Conservation (phyloP, 2,888 invertebrate species). For the Falcaria lacertinaria region DNA sequence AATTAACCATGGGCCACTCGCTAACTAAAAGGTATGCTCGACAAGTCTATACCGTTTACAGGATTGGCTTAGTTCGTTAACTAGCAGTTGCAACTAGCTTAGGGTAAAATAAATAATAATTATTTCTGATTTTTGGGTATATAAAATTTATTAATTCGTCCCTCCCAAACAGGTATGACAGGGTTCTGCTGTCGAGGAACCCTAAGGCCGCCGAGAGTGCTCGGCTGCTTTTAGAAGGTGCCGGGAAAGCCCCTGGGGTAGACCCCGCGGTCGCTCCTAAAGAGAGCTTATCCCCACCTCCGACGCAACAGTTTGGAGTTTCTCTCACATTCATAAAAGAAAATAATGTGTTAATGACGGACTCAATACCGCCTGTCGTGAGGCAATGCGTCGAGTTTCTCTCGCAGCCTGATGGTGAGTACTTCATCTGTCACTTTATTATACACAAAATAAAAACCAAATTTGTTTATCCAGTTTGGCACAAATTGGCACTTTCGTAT, state of each 20-base stretch:
- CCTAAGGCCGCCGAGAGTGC: conserved; percentile 60
- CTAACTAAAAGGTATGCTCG: too few species aligned
- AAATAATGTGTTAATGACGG: conserved; percentile 86
- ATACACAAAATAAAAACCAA: neutral
- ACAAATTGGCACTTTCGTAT: too few species aligned
- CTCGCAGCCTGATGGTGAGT: conserved; percentile 90
- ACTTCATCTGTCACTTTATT: neutral
- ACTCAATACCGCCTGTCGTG: conserved; percentile 95
- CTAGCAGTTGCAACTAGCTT: too few species aligned
- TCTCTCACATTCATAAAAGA: conserved; percentile 94
- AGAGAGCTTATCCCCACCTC: conserved; percentile 49
- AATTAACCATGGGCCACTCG: too few species aligned
- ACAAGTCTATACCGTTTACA: too few species aligned
- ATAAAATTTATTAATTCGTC: neutral
- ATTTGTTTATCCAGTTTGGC: too few species aligned
- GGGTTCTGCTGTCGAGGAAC: conserved; percentile 82
- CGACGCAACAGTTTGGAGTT: conserved; percentile 97
- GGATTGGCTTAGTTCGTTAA: too few species aligned
- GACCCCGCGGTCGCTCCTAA: conserved; percentile 18
- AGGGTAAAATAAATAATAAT: too few species aligned
- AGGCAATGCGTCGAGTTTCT: conserved; percentile 94
- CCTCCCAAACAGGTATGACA: conserved; percentile 83
- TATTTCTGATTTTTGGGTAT: too few species aligned
- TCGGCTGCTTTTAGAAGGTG: conserved; percentile 16
- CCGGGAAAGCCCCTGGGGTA: conserved; percentile 14